Percentiles rank a stretch among this genome's conserved stretches.
Conservation (phyloP, 2,113 vertebrate species). For the Dasyprocta punctata region DNA sequence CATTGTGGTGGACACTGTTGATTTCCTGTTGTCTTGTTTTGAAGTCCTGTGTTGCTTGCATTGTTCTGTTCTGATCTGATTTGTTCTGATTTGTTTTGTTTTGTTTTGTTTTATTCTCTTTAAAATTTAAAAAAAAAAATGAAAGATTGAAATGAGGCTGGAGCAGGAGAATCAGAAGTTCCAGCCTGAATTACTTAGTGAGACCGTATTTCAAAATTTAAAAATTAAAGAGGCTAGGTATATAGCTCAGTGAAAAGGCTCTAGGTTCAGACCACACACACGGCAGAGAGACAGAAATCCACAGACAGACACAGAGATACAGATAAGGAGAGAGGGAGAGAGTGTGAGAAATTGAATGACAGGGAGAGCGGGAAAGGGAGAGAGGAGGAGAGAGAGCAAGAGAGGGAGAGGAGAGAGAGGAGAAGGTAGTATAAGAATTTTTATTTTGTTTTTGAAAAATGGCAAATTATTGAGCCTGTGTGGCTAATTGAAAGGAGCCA, state of each 20-base stretch:
- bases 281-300: too few species aligned
- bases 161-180: neutral
- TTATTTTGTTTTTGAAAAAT: slow-evolving; percentile 31
- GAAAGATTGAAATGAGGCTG: neutral
- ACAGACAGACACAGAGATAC: too few species aligned
- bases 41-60: too few species aligned
- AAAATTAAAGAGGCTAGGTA: neutral
- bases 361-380: too few species aligned
- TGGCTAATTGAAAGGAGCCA: neutral
- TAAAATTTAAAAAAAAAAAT: too few species aligned
- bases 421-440: neutral
- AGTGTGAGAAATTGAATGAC: too few species aligned
- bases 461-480: neutral
- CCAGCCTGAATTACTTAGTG: neutral
- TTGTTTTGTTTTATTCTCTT: too few species aligned
- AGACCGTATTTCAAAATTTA: neutral
- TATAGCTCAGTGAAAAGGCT: neutral
- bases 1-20: too few species aligned
- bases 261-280: neutral
- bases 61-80: too few species aligned
- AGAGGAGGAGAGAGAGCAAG: neutral
- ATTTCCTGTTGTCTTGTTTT: too few species aligned
- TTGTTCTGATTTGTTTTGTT: too few species aligned
- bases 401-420: neutral
- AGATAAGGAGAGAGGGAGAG: neutral